Percentiles rank a stretch among this genome's conserved stretches.
Conservation (phyloP, 2,797 vertebrate genomes). For the Channallabes apus region DNA sequence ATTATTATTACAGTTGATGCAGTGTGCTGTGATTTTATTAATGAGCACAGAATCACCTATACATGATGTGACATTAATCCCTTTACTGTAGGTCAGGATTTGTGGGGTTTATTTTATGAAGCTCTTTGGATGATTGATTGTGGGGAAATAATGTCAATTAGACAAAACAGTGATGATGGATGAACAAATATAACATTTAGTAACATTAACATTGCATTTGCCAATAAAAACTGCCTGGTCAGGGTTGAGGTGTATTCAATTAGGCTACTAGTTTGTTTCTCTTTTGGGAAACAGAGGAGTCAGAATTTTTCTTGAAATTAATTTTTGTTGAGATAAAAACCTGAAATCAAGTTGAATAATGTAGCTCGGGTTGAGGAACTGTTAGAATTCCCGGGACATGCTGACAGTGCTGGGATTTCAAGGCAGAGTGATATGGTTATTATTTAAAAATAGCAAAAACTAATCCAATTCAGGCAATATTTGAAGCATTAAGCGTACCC, state of each 20-base stretch:
- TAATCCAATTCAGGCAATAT: background rate
- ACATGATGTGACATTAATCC: slow-evolving; percentile 72
- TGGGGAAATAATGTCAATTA: background rate
- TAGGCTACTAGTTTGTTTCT: background rate
- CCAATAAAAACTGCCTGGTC: background rate
- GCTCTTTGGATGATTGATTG: no score
- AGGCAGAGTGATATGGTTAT: background rate
- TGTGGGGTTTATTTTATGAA: background rate
- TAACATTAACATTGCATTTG: background rate
- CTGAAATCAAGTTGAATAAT: background rate
- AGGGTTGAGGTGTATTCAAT: background rate
- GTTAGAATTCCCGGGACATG: background rate
- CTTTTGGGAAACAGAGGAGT: background rate
- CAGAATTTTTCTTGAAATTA: background rate
- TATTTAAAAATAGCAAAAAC: background rate
- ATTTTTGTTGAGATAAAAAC: background rate
- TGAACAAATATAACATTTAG: background rate
- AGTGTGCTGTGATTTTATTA: slow-evolving; percentile 61
- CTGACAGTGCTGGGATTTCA: background rate
- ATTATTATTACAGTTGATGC: slow-evolving; percentile 24
- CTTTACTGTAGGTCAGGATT: slow-evolving; percentile 63
- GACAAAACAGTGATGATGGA: background rate
- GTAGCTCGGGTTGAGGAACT: background rate
- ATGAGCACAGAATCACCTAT: slow-evolving; percentile 55
- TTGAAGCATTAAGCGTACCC: background rate